Evolutionary conservation across 2,797 vertebrate species (phyloP).

Genomic region (Apogon talboti): DNA sequence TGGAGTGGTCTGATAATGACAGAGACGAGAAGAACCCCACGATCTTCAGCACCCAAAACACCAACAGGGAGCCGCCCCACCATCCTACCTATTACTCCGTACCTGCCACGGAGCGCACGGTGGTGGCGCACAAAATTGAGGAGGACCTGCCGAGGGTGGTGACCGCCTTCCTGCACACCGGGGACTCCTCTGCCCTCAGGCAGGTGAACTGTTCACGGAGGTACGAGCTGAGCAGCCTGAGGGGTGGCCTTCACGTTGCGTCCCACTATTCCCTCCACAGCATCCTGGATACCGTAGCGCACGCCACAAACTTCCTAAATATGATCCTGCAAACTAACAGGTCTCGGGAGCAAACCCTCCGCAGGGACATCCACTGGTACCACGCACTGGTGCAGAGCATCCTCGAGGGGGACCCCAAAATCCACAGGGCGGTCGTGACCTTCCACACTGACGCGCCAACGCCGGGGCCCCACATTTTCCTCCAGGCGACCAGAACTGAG

Average conservation of each 20-base stretch:
- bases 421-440: slow-evolving; percentile 91
- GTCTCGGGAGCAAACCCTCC: slow-evolving; percentile 87
- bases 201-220: slow-evolving; percentile 93
- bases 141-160: slow-evolving; percentile 93
- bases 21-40: slow-evolving; percentile 82
- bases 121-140: slow-evolving; percentile 90
- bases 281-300: slow-evolving; percentile 91
- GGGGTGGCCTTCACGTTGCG: slow-evolving; percentile 85
- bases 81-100: slow-evolving; percentile 80
- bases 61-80: slow-evolving; percentile 71
- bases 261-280: slow-evolving; percentile 89
- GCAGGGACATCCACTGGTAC: slow-evolving; percentile 92
- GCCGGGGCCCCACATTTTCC: slow-evolving; percentile 88
- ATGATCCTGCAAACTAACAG: slow-evolving; percentile 91
- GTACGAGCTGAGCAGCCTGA: slow-evolving; percentile 91
- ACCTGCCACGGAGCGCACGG: slow-evolving; percentile 84
- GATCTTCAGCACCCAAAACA: slow-evolving; percentile 78
- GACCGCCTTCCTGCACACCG: slow-evolving; percentile 94
- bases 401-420: slow-evolving; percentile 92
- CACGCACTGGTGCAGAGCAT: slow-evolving; percentile 91
- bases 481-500: slow-evolving; percentile 91
- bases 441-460: slow-evolving; percentile 86
- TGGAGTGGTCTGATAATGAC: slow-evolving; percentile 85
- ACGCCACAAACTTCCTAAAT: slow-evolving; percentile 95
- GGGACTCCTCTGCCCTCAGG: slow-evolving; percentile 89